phyloP scores from a whole-genome alignment of 2,797 vertebrate species.

The Simalia tracyae region DNA sequence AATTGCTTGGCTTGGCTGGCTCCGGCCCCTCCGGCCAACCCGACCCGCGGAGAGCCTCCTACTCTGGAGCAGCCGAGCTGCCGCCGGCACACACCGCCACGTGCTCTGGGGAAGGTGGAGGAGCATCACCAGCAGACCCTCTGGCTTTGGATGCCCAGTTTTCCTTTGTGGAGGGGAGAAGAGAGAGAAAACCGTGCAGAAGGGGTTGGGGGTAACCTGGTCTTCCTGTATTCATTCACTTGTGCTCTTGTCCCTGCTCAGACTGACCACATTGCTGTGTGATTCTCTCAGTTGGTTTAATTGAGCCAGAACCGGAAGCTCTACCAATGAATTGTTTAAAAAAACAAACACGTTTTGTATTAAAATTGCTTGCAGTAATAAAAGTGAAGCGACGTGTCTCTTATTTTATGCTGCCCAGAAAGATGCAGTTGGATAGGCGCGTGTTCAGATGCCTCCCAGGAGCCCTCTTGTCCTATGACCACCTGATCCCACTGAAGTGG shows the following conservation, averaged over 20 bases:
- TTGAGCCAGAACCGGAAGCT: constrained; percentile 80
- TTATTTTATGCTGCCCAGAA: constrained; percentile 63
- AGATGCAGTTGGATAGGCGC: not conserved
- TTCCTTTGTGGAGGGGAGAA: constrained; percentile 27
- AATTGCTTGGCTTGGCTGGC: constrained; percentile 73
- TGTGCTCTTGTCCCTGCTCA: constrained; percentile 68
- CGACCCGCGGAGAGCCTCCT: constrained; percentile 59
- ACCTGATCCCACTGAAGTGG: not conserved
- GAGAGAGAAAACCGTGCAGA: constrained; percentile 32
- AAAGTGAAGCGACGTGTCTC: constrained; percentile 73
- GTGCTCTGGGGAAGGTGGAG: constrained; percentile 58
- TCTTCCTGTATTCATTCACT: constrained; percentile 71
- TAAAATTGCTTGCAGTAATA: constrained; percentile 85
- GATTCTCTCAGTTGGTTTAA: constrained; percentile 81
- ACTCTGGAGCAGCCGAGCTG: constrained; percentile 67
- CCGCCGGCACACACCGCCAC: constrained; percentile 66
- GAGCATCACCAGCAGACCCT: constrained; percentile 78
- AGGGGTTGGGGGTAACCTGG: constrained; percentile 55
- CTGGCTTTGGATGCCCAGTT: constrained; percentile 64
- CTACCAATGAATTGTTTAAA: constrained; percentile 84
- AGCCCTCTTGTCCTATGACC: not conserved
- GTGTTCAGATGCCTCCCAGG: not conserved
- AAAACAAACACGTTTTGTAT: constrained; percentile 79
- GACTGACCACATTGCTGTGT: constrained; percentile 79
- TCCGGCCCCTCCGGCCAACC: constrained; percentile 70